Base-by-base conservation (phyloP, 2,797 vertebrate genomes). In the Rhadinocentrus ornatus region DNA sequence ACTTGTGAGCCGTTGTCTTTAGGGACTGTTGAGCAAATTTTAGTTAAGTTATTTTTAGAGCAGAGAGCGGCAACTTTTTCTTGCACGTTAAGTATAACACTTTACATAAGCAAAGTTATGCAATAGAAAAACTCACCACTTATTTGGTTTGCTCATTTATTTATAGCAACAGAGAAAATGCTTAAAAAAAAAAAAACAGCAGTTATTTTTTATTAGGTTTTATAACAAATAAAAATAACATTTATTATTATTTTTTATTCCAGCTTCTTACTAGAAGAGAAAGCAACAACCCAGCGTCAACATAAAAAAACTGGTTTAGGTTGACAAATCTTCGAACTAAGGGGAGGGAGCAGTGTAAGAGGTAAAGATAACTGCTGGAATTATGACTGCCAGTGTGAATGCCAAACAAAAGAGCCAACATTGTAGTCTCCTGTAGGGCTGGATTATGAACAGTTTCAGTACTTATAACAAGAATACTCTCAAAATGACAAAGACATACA, bases 1-100 rank as follows among this genome's bases (percentile, higher is more conserved):
- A 68, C 61, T 66, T 75, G 75, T 69, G 20, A 62, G 44, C 48
- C 16, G 3, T 44, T 52, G 48, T 64, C 71, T 75, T 6, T 4
- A 0, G 18, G 22, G 32, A 18, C 27, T 8, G 10, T 55, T 62
- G 55, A 68, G 66, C 34, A 57, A 39, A 66, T 27, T 46, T 16
- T 52, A 15, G 4, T 39, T 20, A n/a, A 13, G 4, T 39, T 20
- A n/a, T 54, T 66, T 55, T 35, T 10, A 29, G 7, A 37, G 10
- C n/a, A 50, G 32, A 54, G 0, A 1, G 6, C 39, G 12, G 12
- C 26, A 1, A n/a, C 27, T 16, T 61, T 27, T 39, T 26, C 12
- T 16, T 22, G 39, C 24, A 44, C 12, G 35, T 37, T 8, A 37
- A 12, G 5, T 32, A 15, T 54, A 22, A 48, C 1, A 18, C 31